Evolutionary conservation across 2,113 vertebrate genomes (phyloP), one percentile per base, ranked within the genome.

Genomic region (Heloderma charlesbogerti): DNA sequence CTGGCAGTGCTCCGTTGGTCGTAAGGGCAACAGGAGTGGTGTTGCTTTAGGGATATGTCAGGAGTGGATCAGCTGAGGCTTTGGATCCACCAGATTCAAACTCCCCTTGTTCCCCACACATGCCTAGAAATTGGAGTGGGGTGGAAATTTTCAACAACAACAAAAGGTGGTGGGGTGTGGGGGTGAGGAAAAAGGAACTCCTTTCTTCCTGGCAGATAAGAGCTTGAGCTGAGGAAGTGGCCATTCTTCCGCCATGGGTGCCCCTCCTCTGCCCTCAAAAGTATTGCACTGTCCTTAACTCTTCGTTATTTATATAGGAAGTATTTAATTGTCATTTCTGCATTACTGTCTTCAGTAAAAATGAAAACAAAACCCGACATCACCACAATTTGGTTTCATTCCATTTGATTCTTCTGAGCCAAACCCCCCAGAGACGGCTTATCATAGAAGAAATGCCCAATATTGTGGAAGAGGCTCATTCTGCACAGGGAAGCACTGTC

Each of bases 391-490:
- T 37, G 43, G 77, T 48, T 67, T 45, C 9, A 1, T 80, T 66
- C n/a, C 20, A 31, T 88, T 66, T 1, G 0, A 7, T 1, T 71
- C 92, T n/a, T 9, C 67, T 0, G 63, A 86, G 15, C 29, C 75
- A 34, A 90, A 34, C 40, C 48, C 40, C 66, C 83, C 0, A 0
- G 85, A 92, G 89, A 92, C 60, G 87, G 45, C 63, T 90, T 75
- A 90, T 80, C 87, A 4, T 1, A 66, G 80, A 87, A 86, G 86
- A 85, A 95, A 80, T 93, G 84, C 90, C 88, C 94, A 54, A 31
- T 3, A 69, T 66, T 71, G 25, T 0, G 54, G 87, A 77, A 8
- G 8, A 0, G 43, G 72, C 80, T 89, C 10, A 0, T 88, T 89
- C 94, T 84, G 94, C 90, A 37, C 54, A 1, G 22, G 60, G 86